Evolutionary conservation across 2,113 vertebrate species (phyloP).

Genomic region (Mesembrinibis cayennensis): DNA sequence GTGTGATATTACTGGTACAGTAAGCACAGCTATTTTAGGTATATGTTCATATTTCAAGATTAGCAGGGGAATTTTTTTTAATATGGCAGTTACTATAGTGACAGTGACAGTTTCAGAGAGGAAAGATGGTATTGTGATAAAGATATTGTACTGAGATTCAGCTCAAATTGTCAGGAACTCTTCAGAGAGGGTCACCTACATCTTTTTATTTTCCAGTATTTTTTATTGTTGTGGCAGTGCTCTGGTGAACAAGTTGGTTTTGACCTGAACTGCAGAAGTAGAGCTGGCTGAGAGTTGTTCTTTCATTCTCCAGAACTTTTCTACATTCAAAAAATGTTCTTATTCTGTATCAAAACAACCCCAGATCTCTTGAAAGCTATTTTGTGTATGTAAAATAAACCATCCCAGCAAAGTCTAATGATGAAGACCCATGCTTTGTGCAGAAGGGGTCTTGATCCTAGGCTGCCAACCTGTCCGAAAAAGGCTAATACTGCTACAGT

Average conservation of each 20-base stretch:
- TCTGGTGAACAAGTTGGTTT: background rate
- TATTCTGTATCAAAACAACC: background rate
- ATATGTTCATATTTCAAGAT: slow-evolving; percentile 44
- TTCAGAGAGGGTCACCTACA: background rate
- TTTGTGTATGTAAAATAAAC: background rate
- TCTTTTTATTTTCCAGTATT: background rate
- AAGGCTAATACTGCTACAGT: background rate
- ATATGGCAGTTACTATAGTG: slow-evolving; percentile 58
- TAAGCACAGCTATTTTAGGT: slow-evolving; percentile 31
- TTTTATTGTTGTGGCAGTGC: background rate
- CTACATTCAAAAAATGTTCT: background rate
- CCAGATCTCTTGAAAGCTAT: background rate
- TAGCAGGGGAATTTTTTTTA: slow-evolving; percentile 1
- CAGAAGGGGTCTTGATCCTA: background rate
- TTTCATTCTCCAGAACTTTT: background rate
- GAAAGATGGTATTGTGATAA: slow-evolving; percentile 18
- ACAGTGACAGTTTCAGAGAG: slow-evolving; percentile 33
- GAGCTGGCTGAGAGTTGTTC: background rate
- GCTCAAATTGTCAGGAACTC: background rate
- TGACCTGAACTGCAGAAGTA: background rate
- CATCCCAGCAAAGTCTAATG: background rate
- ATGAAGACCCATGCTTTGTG: background rate
- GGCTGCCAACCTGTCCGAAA: background rate
- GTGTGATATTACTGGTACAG: background rate
- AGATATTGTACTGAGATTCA: slow-evolving; percentile 21